A percentile compares a stretch with the other conserved stretches of the same genome.
phyloP scores from a whole-genome alignment of 2,113 vertebrate genomes.

The Saguinus imperator region DNA sequence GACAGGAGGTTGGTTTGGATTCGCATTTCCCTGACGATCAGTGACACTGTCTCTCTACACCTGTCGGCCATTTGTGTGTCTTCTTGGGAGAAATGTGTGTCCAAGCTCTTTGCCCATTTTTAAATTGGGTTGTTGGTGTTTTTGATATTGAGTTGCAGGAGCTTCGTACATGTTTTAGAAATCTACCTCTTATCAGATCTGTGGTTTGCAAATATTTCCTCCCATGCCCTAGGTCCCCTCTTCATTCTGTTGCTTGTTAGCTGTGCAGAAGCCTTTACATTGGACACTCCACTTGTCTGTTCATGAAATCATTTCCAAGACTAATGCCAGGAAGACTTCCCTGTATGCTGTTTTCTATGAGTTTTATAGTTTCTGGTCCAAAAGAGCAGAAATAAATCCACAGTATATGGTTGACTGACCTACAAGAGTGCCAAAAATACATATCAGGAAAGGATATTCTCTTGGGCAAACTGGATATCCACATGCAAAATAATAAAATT shows the following conservation, averaged over 20 bases:
- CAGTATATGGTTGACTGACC: neutral
- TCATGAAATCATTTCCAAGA: neutral
- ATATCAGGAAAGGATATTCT: neutral
- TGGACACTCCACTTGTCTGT: neutral
- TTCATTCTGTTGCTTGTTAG: too few relatives aligned
- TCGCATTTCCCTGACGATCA: neutral
- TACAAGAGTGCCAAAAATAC: neutral
- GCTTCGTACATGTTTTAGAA: neutral
- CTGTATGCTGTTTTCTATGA: neutral
- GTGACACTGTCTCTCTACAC: neutral
- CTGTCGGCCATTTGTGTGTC: too few relatives aligned
- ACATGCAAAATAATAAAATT: neutral
- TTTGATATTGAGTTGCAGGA: too few relatives aligned
- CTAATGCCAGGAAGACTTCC: neutral
- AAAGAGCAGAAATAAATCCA: neutral
- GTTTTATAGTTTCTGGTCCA: neutral
- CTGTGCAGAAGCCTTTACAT: neutral
- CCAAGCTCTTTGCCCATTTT: neutral
- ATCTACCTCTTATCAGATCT: neutral
- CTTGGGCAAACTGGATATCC: neutral
- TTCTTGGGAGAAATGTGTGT: neutral
- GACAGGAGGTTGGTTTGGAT: neutral
- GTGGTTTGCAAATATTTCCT: neutral
- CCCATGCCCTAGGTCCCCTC: too few relatives aligned
- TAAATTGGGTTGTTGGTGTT: too few relatives aligned